phyloP scores from a whole-genome alignment of 2,888 invertebrate genomes.

The Drosophila siamana region DNA sequence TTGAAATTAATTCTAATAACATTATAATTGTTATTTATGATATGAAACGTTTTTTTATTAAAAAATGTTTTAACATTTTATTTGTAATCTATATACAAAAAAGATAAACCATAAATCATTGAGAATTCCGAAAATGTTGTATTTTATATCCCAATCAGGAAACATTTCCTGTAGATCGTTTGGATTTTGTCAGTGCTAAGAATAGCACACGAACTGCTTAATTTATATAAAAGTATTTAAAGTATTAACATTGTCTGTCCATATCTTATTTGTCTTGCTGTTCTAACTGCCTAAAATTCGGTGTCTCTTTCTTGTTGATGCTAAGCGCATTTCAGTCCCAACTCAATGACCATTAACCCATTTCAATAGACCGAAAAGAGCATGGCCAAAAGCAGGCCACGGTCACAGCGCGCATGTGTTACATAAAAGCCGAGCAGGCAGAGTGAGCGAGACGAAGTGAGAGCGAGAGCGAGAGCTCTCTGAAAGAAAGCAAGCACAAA shows the following conservation, averaged over 20 bases:
- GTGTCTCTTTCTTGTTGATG: background rate
- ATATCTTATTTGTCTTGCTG: too few species aligned
- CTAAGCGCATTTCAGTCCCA: slow-evolving; percentile 31
- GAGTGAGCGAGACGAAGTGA: background rate
- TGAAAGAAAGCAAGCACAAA: slow-evolving; percentile 47
- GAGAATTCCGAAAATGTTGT: background rate
- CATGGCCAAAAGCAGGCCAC: slow-evolving; percentile 71
- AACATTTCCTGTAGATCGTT: background rate
- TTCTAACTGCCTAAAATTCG: too few species aligned
- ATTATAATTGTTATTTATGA: too few species aligned
- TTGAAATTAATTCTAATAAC: too few species aligned
- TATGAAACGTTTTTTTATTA: too few species aligned
- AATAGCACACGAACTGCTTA: background rate
- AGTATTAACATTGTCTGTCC: too few species aligned
- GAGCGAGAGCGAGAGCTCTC: slow-evolving; percentile 18
- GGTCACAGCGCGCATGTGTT: slow-evolving; percentile 46
- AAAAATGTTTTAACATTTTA: too few species aligned
- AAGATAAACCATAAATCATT: background rate
- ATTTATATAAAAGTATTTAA: background rate
- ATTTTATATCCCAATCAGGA: background rate
- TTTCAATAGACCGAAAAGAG: slow-evolving; percentile 63
- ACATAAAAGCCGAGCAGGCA: slow-evolving; percentile 50
- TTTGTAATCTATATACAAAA: too few species aligned
- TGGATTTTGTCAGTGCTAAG: background rate
- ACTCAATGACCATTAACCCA: slow-evolving; percentile 67